Base-by-base conservation (phyloP, 2,113 vertebrate species). In the Zonotrichia leucophrys region DNA sequence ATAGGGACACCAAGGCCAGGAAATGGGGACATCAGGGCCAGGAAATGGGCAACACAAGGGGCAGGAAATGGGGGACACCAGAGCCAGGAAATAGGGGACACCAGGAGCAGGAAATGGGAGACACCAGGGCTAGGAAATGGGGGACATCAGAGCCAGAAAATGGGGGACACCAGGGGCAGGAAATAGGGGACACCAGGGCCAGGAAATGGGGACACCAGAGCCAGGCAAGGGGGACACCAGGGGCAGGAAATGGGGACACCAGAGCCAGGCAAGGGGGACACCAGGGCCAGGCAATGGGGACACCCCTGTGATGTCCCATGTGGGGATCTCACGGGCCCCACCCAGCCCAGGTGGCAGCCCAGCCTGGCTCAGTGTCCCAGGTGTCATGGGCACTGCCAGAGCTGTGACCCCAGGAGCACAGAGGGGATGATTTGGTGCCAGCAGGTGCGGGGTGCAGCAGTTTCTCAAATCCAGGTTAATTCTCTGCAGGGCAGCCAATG, bases 381-480 rank as follows among this genome's bases (percentile, higher is more conserved):
- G 28, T 59, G 56, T 35, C 69, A 44, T 2, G 0, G 81, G n/a
- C 52, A 35, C 31, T 35, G n/a, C 31, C 73, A 46, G 28, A 46
- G 69, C 64, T 81, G 31, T n/a, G 21, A n/a, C 81, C 55, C 39
- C 39, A 31, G 20, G 31, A 24, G 33, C 22, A 63, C 72, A 44
- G 9, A 80, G 21, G 44, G 44, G 11, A 25, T 21, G 22, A 9
- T 56, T 46, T 24, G 15, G 27, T 53, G 59, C 31, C 42, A 42
- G 5, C 5, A 17, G 37, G 55, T 47, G 55, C 0, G 1, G 17
- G 53, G 9, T 2, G 1, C 2, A 6, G 13, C 0, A 0, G 15
- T 25, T 0, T 64, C 64, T 78, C 41, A 25, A 69, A 47, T 19
- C 42, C 55, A 25, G 44, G 30, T 47, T 62, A 12, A 2, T 75